These are phyloP conservation scores for Gymnosoma rotundatum DNA, from an alignment of 2,888 invertebrate species.

Conservation along the genomic window DNA sequence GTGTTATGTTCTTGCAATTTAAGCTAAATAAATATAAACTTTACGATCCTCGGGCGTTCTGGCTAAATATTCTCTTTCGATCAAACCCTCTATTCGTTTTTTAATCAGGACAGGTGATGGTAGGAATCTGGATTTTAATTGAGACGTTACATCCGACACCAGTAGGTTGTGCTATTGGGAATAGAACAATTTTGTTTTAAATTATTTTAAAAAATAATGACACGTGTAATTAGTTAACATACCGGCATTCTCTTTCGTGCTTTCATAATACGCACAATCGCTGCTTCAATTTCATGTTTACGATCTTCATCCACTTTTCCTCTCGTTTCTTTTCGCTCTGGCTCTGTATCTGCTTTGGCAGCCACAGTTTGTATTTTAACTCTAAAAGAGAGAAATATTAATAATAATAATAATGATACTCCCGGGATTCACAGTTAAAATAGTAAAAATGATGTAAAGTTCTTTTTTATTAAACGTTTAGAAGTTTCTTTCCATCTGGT, in stretches of 20 bases:
- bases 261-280: conserved; percentile 99
- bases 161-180: conserved; percentile 91
- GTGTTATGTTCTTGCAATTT: conserved; percentile 76
- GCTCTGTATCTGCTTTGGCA: conserved; percentile 98
- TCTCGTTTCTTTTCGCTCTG: conserved; percentile 98
- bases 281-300: conserved; percentile 99
- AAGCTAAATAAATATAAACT: conserved; percentile 98
- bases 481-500: no score
- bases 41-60: conserved; percentile 98
- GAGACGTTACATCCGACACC: conserved; percentile 98
- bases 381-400: conserved; percentile 81
- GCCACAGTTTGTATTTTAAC: conserved; percentile 97
- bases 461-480: no score
- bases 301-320: conserved; percentile 99
- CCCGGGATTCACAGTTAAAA: no score
- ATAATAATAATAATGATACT: no score
- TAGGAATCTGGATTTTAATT: conserved; percentile 97
- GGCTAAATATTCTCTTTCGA: conserved; percentile 99
- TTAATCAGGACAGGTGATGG: conserved; percentile 99
- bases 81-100: conserved; percentile 99
- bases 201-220: neutral
- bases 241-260: conserved; percentile 96
- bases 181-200: neutral
- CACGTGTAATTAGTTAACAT: conserved; percentile 74
- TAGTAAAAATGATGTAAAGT: no score